Conservation (phyloP, 2,888 invertebrate genomes). For the Hirtodrosophila histrioides region DNA sequence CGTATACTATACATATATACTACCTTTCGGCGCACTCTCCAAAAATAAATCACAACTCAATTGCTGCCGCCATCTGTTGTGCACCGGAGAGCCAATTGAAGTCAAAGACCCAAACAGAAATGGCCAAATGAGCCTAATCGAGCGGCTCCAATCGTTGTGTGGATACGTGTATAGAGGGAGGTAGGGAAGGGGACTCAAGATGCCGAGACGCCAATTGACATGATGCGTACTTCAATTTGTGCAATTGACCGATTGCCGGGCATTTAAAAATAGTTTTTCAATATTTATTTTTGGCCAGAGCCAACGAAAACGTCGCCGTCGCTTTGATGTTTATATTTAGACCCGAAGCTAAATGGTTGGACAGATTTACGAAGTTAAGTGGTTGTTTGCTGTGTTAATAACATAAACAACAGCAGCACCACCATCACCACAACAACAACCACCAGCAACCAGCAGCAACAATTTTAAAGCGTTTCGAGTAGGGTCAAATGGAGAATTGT, state of each 20-base stretch:
- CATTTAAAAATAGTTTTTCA: constrained; percentile 69
- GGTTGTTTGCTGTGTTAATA: constrained; percentile 76
- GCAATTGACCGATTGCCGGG: constrained; percentile 56
- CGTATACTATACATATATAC: background rate
- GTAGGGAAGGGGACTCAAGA: background rate
- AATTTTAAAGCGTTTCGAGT: constrained; percentile 29
- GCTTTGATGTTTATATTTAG: constrained; percentile 72
- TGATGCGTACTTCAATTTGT: constrained; percentile 54
- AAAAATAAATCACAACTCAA: constrained; percentile 31
- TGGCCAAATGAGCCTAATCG: constrained; percentile 19
- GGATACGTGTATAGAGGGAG: constrained; percentile 15
- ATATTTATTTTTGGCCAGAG: constrained; percentile 71
- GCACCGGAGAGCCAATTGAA: constrained; percentile 3
- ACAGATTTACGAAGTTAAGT: constrained; percentile 67
- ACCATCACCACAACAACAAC: constrained; percentile 6
- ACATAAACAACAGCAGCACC: constrained; percentile 53
- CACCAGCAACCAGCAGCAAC: constrained; percentile 1
- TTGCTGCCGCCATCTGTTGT: constrained; percentile 17
- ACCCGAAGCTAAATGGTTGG: constrained; percentile 61
- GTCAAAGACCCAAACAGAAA: background rate
- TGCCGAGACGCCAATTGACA: constrained; percentile 39
- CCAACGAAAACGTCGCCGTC: constrained; percentile 27
- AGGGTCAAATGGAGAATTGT: constrained; percentile 18
- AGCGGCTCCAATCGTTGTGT: background rate
- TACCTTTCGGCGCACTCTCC: background rate